Conservation (phyloP, 2,113 vertebrate genomes). For the Stegostoma tigrinum region DNA sequence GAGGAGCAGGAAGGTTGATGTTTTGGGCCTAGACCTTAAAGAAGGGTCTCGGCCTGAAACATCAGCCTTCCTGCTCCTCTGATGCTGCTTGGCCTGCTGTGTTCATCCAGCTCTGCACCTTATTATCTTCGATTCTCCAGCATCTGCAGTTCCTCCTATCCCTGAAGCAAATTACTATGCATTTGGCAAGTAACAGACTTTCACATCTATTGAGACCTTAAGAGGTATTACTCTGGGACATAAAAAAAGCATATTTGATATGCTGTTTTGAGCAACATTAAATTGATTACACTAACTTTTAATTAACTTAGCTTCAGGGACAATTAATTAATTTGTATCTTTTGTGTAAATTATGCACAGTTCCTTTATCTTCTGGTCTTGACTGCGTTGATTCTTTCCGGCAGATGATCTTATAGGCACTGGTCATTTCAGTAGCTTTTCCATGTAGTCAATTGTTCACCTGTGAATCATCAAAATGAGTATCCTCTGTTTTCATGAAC, state of each 20-base stretch:
- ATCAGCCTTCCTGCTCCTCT: no score
- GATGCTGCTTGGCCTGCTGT: no score
- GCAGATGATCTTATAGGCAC: background rate
- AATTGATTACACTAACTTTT: background rate
- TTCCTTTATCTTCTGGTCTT: background rate
- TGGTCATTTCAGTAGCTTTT: background rate
- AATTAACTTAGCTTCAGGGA: background rate
- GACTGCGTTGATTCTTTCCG: background rate
- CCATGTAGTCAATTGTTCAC: background rate
- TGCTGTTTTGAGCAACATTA: background rate
- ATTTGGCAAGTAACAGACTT: background rate
- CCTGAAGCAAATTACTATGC: background rate
- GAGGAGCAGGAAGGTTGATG: no score
- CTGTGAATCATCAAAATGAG: background rate
- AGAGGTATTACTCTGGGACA: background rate
- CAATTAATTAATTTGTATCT: background rate
- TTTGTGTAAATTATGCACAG: background rate
- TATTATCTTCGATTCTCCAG: no score
- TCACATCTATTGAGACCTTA: background rate
- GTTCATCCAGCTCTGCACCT: no score
- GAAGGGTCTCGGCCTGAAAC: no score
- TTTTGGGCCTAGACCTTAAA: no score
- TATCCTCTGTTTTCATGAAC: background rate
- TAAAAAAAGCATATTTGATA: background rate
- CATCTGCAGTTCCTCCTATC: no score